These are phyloP conservation scores for Cyprinus carpio DNA, from an alignment of 2,113 vertebrate genomes.

Conservation along the genomic window DNA sequence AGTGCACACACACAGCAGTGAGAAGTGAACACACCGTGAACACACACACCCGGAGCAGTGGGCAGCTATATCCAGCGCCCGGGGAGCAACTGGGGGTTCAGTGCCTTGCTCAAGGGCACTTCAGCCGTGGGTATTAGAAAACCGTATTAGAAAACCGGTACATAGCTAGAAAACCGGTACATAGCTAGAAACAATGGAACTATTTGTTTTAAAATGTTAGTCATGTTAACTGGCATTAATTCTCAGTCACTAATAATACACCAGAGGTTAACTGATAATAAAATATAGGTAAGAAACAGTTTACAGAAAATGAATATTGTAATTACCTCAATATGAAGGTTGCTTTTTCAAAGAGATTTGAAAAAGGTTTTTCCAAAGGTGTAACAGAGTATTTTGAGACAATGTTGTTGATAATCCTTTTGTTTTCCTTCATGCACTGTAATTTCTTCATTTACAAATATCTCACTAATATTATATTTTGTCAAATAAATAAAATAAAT, in stretches of 20 bases:
- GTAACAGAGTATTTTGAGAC: not conserved
- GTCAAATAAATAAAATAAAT: not conserved
- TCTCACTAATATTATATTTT: too few relatives aligned
- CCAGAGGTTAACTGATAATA: not conserved
- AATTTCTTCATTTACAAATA: too few relatives aligned
- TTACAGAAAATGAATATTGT: not conserved
- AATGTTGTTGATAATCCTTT: not conserved
- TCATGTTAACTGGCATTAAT: not conserved
- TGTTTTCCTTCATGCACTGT: too few relatives aligned
- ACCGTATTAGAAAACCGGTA: too few relatives aligned
- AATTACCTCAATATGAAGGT: conserved; percentile 11
- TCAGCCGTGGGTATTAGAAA: too few relatives aligned
- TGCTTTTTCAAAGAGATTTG: not conserved
- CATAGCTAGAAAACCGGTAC: not conserved
- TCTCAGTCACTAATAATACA: not conserved
- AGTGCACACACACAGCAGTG: too few relatives aligned
- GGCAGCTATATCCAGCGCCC: too few relatives aligned
- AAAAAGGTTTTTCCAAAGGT: not conserved
- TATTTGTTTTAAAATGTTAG: not conserved
- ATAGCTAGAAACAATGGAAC: not conserved
- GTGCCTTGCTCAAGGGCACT: too few relatives aligned
- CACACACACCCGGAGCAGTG: too few relatives aligned
- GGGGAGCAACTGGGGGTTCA: too few relatives aligned
- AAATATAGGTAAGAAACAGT: not conserved
- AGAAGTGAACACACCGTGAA: too few relatives aligned